Percentiles rank a stretch among this genome's conserved stretches.
phyloP scores from a whole-genome alignment of 1,140 invertebrate species.

The Drosophila melanica region DNA sequence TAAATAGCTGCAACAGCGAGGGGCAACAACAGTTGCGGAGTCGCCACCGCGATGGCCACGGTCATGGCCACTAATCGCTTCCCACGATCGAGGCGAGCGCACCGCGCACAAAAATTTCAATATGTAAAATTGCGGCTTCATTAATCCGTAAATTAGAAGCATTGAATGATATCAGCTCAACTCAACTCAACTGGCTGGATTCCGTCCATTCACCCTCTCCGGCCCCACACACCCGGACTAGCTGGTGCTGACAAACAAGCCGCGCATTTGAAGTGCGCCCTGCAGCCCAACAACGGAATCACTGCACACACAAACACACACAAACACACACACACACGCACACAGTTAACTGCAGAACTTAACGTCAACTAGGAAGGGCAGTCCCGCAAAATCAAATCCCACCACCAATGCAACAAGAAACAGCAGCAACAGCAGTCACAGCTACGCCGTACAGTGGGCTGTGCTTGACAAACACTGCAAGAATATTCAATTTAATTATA shows the following conservation, averaged over 20 bases:
- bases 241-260: slow-evolving; percentile 62
- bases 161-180: slow-evolving; percentile 68
- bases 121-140: slow-evolving; percentile 81
- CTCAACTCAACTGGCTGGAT: neutral
- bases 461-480: neutral
- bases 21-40: neutral
- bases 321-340: slow-evolving; percentile 19
- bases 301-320: slow-evolving; percentile 47
- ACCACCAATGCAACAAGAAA: slow-evolving; percentile 40
- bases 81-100: slow-evolving; percentile 64
- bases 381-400: slow-evolving; percentile 39
- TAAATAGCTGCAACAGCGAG: slow-evolving; percentile 20
- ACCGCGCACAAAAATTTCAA: slow-evolving; percentile 62
- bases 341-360: slow-evolving; percentile 25
- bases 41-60: slow-evolving; percentile 21
- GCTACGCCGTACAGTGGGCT: slow-evolving; percentile 44
- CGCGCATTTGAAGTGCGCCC: slow-evolving; percentile 58
- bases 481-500: too few species aligned
- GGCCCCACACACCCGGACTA: neutral
- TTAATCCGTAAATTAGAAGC: slow-evolving; percentile 82
- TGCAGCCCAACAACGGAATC: slow-evolving; percentile 58
- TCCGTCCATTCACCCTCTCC: neutral
- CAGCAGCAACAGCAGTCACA: slow-evolving; percentile 8
- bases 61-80: slow-evolving; percentile 67
- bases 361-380: slow-evolving; percentile 43